A percentile compares a stretch with the other conserved stretches of the same genome.
These are phyloP conservation scores for Trichonephila clavata DNA, from an alignment of 1,140 invertebrate species.

Conservation along the genomic window DNA sequence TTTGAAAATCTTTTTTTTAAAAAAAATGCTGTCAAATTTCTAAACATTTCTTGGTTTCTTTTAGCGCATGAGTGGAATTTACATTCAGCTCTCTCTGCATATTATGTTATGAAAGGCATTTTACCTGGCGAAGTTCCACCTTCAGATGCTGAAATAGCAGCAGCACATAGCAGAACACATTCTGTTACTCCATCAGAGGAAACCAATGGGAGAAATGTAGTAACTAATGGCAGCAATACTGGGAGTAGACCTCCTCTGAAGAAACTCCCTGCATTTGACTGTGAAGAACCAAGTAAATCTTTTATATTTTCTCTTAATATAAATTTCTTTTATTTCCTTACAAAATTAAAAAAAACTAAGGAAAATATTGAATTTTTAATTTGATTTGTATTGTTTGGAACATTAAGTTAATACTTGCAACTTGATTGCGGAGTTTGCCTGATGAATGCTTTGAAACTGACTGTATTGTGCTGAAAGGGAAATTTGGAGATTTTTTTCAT, in stretches of 20 bases:
- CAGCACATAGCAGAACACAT: neutral
- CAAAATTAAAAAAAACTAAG: too few species aligned
- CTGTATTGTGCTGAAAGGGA: too few species aligned
- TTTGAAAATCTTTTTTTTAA: too few species aligned
- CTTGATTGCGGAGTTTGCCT: too few species aligned
- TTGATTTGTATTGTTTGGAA: too few species aligned
- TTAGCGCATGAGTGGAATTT: constrained; percentile 79
- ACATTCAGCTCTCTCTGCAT: constrained; percentile 77
- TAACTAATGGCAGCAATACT: neutral
- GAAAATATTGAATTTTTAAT: too few species aligned
- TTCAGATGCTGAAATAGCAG: constrained; percentile 41
- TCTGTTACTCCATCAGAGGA: neutral
- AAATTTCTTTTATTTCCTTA: too few species aligned
- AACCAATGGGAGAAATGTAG: neutral
- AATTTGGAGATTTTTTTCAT: too few species aligned
- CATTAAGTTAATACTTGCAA: too few species aligned
- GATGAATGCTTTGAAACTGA: too few species aligned
- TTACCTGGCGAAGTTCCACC: constrained; percentile 63
- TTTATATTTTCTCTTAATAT: neutral
- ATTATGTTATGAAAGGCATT: constrained; percentile 78
- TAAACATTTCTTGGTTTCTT: constrained; percentile 4
- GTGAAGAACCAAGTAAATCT: constrained; percentile 50
- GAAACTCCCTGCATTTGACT: constrained; percentile 55
- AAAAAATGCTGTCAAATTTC: too few species aligned
- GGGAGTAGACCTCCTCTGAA: constrained; percentile 49